Base-by-base conservation (phyloP, 30 jellyfish, hydroid and myxozoan genomes). In the Aurelia coerulea region DNA sequence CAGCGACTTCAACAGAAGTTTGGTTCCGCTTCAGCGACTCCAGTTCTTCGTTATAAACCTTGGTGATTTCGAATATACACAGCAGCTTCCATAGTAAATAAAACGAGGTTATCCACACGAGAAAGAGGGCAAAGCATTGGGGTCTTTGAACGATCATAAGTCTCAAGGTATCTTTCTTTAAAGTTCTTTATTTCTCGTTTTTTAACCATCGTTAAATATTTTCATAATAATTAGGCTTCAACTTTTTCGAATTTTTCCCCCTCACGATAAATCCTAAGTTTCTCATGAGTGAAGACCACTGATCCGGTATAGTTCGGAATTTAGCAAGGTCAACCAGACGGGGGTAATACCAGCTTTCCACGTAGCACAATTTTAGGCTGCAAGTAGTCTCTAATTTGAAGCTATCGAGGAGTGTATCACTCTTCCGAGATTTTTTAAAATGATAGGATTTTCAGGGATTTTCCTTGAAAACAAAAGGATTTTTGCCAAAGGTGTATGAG, bases 81-180 rank as follows among this genome's bases (percentile, higher is more conserved):
- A 79, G 66, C 15, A 79, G 31, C 10, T 62, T 79, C 89, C 89
- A 79, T 23, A 79, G 52, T 33, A 79, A 17, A 19, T 34, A 23
- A 75, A 79, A 79, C 35, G 89, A 58, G 34, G 74, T 35, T 29
- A 79, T 19, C 89, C 89, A 79, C 17, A 67, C 51, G 66, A 79
- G 46, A 42, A 79, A 65, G 42, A 79, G 80, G 19, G 58, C 73
- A 7, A 79, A 5, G 50, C 72, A 79, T 64, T 79, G 89, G 5
- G 80, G 89, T 49, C 89, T 18, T 51, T 79, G 72, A 19, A 49
- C 79, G 65, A 63, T 79, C 89, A 79, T 79, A 79, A 49, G 42
- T 32, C 62, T 56, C 59, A 17, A 13, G 4, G 35, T 51, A 67
- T 53, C 63, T 29, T 50, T 62, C 18, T 39, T 50, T 49, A 41